Evolutionary conservation across 2,113 vertebrate genomes (phyloP).

Genomic region (Stigmatopora argus): DNA sequence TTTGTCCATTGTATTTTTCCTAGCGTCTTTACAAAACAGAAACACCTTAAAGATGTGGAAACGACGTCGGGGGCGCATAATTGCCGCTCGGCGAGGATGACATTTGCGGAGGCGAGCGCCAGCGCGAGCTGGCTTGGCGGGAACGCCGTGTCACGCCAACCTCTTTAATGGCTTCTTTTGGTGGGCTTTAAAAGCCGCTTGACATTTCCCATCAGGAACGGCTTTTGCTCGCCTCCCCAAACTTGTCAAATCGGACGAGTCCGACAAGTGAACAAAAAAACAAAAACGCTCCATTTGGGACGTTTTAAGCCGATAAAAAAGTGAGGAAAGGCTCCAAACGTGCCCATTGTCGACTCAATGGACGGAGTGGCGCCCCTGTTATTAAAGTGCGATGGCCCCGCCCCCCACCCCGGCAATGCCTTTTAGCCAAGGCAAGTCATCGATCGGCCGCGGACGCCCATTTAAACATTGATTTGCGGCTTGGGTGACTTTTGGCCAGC

Average conservation of each 20-base stretch:
- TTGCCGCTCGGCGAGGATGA: neutral
- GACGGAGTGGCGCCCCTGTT: neutral
- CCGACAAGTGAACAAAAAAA: no score
- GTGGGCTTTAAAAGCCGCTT: slow-evolving; percentile 2
- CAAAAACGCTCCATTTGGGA: neutral
- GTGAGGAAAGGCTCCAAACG: neutral
- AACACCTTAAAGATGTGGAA: neutral
- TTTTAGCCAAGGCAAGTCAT: neutral
- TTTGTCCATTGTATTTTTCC: no score
- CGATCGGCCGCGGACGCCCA: slow-evolving; percentile 7
- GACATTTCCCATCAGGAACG: slow-evolving; percentile 7
- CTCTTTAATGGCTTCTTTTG: slow-evolving; percentile 7
- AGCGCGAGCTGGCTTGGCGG: no score
- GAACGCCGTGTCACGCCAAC: slow-evolving; percentile 2
- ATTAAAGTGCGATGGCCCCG: neutral
- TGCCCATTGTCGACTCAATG: neutral
- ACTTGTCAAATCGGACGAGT: neutral
- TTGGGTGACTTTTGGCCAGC: slow-evolving; percentile 9
- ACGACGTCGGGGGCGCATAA: neutral
- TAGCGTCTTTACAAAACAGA: no score
- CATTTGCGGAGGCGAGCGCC: neutral
- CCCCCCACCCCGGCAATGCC: neutral
- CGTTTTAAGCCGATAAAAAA: neutral
- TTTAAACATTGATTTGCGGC: slow-evolving; percentile 10
- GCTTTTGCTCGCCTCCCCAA: neutral